Conservation (phyloP, 2,113 vertebrate species). For the Calyptommatus sinebrachiatus region DNA sequence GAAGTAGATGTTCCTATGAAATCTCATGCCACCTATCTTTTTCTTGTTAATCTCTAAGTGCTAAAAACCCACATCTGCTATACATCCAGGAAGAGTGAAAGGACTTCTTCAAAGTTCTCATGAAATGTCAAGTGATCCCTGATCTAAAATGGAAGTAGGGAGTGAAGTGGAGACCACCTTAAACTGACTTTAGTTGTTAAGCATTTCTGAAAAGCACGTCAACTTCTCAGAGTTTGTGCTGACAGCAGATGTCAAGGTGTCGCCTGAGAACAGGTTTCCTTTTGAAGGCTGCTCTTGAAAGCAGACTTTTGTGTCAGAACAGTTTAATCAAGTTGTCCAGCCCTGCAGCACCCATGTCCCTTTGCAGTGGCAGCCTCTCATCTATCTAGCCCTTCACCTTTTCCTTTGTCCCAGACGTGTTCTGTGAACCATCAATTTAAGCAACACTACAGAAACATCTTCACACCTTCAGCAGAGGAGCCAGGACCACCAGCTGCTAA, state of each 20-base stretch:
- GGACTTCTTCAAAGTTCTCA: neutral
- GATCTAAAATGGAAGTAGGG: neutral
- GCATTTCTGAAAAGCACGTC: slow-evolving; percentile 33
- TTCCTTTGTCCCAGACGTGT: neutral
- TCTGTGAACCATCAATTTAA: neutral
- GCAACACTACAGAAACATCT: neutral
- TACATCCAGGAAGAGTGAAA: neutral
- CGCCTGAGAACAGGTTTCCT: slow-evolving; percentile 21
- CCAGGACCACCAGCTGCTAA: neutral
- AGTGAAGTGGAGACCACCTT: neutral
- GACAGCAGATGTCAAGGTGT: slow-evolving; percentile 10
- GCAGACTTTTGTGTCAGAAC: slow-evolving; percentile 24
- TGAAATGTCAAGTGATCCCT: neutral
- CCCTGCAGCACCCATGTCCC: slow-evolving; percentile 1
- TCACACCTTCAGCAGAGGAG: neutral
- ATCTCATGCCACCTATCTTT: too few species aligned
- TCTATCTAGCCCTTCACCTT: too few species aligned
- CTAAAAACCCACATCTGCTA: neutral
- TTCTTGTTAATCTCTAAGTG: too few species aligned
- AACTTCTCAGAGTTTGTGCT: neutral
- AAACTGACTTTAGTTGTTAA: neutral
- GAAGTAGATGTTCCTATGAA: too few species aligned
- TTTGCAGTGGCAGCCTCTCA: neutral
- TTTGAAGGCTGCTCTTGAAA: neutral
- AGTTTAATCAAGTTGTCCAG: slow-evolving; percentile 30